These are phyloP conservation scores for Spongilla lacustris DNA, from an alignment of 37 sponge, comb jelly and placozoan genomes.

Conservation along the genomic window DNA sequence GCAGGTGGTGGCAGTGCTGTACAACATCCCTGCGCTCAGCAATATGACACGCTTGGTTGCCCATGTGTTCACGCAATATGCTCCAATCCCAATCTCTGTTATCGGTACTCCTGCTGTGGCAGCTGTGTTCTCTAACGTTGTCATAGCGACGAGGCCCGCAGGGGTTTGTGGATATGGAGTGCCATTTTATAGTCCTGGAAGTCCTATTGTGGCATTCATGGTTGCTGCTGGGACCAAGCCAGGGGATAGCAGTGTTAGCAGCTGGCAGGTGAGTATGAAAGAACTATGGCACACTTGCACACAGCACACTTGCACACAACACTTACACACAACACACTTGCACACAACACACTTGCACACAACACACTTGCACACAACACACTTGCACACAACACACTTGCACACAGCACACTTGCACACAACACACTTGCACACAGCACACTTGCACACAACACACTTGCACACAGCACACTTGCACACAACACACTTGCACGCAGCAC, in stretches of 20 bases:
- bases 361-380: no score
- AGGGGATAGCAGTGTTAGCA: slow-evolving; percentile 54
- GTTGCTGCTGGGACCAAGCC: slow-evolving; percentile 78
- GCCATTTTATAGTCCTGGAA: slow-evolving; percentile 72
- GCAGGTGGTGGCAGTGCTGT: slow-evolving; percentile 30
- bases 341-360: no score
- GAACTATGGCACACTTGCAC: background rate
- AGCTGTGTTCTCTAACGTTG: slow-evolving; percentile 57
- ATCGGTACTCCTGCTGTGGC: slow-evolving; percentile 38
- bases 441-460: no score
- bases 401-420: no score
- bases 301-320: no score
- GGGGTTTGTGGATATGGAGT: slow-evolving; percentile 69
- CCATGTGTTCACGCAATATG: slow-evolving; percentile 61
- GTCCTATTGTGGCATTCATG: slow-evolving; percentile 76
- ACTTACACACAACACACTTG: no score
- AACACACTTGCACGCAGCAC: no score
- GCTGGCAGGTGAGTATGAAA: slow-evolving; percentile 46
- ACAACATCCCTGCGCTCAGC: slow-evolving; percentile 54
- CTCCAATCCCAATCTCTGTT: slow-evolving; percentile 31
- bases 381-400: no score
- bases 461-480: no score
- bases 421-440: no score
- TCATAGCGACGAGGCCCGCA: slow-evolving; percentile 18
- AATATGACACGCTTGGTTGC: slow-evolving; percentile 20